Base-by-base conservation (phyloP, 2,797 vertebrate species). In the Pygocentrus nattereri region DNA sequence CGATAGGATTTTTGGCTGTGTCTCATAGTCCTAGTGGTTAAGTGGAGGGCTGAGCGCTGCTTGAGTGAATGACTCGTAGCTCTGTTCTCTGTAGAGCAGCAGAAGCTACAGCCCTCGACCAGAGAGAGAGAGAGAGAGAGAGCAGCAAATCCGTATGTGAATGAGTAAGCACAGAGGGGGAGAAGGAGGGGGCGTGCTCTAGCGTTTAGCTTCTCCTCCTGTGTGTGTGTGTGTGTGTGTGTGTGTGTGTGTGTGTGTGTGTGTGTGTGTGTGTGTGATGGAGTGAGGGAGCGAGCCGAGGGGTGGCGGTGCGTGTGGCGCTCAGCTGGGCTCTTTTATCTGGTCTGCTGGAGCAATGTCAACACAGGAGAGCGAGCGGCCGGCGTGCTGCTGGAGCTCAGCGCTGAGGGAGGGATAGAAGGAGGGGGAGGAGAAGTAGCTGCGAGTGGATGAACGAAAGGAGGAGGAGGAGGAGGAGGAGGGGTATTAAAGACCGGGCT, bases 241-340 rank as follows among this genome's bases (percentile, higher is more conserved):
- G 65, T 6, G 67, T 44, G 79, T 56, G 65, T 6, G 67, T 61
- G 67, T 80, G 77, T 44, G 47, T 61, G 67, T 80, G 77, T 69
- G 82, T 79, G 59, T 27, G 64, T 38, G 41, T 71, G 65, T 56
- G 70, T 44, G 79, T 56, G 65, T 6, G 67, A 44, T 44, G 41
- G 13, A 16, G 44, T 15, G 81, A 2, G 74, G 1, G 69, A 12
- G 61, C 0, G 25, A 10, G 79, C 2, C 69, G 15, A 56, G 16
- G 64, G 23, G 47, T 69, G 72, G 54, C 64, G 19, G 71, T 67
- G 67, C 13, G 30, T 71, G 69, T 72, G 74, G 82, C 76, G 70
- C 91, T 93, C 91, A 90, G 90, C 92, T 93, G 92, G 92, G 78
- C 88, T 90, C 90, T 88, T 93, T 91, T 91, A 91, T 93, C 90